Evolutionary conservation across 2,797 vertebrate genomes (phyloP).

Genomic region (Lepidocolaptes lacrymiger): DNA sequence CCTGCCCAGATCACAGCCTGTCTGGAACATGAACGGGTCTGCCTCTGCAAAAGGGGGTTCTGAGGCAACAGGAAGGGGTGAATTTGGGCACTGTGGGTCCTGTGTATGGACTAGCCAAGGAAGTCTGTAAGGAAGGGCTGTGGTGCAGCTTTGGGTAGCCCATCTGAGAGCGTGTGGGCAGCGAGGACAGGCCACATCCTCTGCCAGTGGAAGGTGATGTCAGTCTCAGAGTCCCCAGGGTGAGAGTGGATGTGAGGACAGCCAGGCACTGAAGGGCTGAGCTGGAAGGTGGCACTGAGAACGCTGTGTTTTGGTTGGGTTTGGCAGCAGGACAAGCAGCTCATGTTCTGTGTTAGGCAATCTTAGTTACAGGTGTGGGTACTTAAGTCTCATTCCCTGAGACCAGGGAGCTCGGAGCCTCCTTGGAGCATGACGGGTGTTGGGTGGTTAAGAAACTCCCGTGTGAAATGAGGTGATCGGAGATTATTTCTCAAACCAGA

Average conservation of each 20-base stretch:
- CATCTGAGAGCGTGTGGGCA: not conserved
- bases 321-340: not conserved
- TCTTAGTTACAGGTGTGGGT: not conserved
- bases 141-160: not conserved
- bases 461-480: not conserved
- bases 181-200: not conserved
- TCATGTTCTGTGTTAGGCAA: not conserved
- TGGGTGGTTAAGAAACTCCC: not conserved
- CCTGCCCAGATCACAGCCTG: not conserved
- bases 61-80: not conserved
- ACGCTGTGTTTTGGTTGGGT: rapidly evolving
- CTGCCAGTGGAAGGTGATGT: not conserved
- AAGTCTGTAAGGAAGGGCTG: too few species aligned
- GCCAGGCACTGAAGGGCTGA: not conserved
- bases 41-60: not conserved
- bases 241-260: not conserved
- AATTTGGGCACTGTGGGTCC: not conserved
- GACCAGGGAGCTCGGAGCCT: not conserved
- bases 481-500: not conserved
- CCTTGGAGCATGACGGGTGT: not conserved
- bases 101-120: too few species aligned
- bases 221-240: not conserved
- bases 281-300: not conserved
- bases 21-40: not conserved
- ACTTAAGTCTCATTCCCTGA: not conserved